Evolutionary conservation across 2,113 vertebrate genomes (phyloP), one percentile per base, ranked within the genome.

Genomic region (Aplodontia rufa): DNA sequence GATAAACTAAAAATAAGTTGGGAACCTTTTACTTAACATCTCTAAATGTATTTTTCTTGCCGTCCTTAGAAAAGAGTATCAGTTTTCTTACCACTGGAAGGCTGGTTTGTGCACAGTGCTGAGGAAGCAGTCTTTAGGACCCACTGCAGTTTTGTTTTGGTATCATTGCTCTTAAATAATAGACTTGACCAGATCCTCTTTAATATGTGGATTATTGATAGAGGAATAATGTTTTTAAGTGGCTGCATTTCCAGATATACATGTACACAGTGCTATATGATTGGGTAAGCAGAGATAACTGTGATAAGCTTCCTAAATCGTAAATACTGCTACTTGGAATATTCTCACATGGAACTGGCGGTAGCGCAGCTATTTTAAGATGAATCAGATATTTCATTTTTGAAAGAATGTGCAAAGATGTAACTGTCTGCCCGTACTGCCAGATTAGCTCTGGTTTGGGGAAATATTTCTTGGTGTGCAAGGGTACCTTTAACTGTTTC

Each of bases 271-370:
- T n/a, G 35, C 55, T 69, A 0, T 40, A 11, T 79, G 42, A 80
- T 22, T 76, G 62, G 19, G 5, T 37, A 53, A 76, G 45, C 58
- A 84, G 13, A 80, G n/a, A 35, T 35, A 62, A 22, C 60, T 68
- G 28, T 49, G 16, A n/a, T 68, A 55, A 60, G 51, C 42, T 35
- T n/a, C 55, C 55, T 20, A 37, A 53, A 82, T 35, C 60, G 24
- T 32, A 53, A 75, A 42, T 37, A 12, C 20, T 74, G 30, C 78
- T 89, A 11, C 8, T 40, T 42, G 16, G 42, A 81, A 86, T 51
- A 0, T 64, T 37, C 55, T 19, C 8, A 90, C 0, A 22, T 35
- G 53, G 1, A 86, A 62, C 5, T 49, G 66, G 10, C 0, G 0
- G 6, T 35, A 79, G 60, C 88, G 64, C 53, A 49, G 87, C 53